These are phyloP conservation scores for Ibycter americanus DNA, from an alignment of 2,797 vertebrate genomes.

Conservation along the genomic window DNA sequence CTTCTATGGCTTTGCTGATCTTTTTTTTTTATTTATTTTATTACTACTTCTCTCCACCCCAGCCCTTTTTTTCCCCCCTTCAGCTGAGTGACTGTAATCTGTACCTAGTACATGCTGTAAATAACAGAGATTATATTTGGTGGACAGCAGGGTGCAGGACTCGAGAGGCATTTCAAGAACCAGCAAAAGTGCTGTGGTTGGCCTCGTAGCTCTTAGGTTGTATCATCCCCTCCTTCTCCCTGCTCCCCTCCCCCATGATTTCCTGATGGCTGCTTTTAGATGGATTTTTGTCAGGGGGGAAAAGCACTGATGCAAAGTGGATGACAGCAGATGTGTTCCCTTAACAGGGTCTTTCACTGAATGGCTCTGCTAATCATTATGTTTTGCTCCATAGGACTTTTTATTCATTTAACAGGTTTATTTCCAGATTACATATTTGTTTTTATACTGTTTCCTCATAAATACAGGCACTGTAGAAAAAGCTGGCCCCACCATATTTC, in stretches of 20 bases:
- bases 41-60: background rate
- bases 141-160: constrained; percentile 28
- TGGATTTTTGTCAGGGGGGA: constrained; percentile 55
- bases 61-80: background rate
- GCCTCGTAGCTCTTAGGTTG: constrained; percentile 2
- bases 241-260: background rate
- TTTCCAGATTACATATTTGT: constrained; percentile 59
- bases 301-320: constrained; percentile 29
- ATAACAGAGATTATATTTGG: constrained; percentile 37
- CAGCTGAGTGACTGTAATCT: constrained; percentile 37
- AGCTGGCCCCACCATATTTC: constrained; percentile 61
- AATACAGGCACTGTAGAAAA: constrained; percentile 66
- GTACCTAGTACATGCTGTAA: constrained; percentile 20
- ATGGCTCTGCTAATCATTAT: constrained; percentile 59
- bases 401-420: constrained; percentile 67
- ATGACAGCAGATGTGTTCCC: constrained; percentile 54
- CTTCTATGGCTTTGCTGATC: background rate
- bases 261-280: constrained; percentile 48
- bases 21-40: background rate
- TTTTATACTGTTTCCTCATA: constrained; percentile 67
- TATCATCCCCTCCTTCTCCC: constrained; percentile 7
- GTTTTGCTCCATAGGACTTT: constrained; percentile 65
- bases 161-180: constrained; percentile 38
- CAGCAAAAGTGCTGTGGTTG: background rate
- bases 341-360: constrained; percentile 60